Percentiles rank a stretch among this genome's conserved stretches.
Evolutionary conservation across 2,888 invertebrate species (phyloP).

Genomic region (Macaria notata): DNA sequence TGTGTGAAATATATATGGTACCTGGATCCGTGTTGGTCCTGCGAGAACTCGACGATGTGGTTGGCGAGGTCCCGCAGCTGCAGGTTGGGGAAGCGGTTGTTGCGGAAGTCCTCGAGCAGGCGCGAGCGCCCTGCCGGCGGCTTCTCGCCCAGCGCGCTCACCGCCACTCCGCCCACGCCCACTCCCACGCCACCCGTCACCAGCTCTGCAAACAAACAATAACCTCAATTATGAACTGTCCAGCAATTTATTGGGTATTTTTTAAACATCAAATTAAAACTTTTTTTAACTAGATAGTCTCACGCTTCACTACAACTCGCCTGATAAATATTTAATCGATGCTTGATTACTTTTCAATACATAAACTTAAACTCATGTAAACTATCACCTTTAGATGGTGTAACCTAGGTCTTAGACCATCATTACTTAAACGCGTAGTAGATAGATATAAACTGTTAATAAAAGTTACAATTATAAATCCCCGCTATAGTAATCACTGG

Average conservation of each 20-base stretch:
- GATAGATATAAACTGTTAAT: too few relatives aligned
- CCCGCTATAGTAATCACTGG: too few relatives aligned
- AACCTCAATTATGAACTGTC: slow-evolving; percentile 1
- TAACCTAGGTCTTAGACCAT: too few relatives aligned
- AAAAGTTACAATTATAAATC: too few relatives aligned
- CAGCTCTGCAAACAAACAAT: slow-evolving; percentile 53
- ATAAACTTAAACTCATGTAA: too few relatives aligned
- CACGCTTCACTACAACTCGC: not conserved
- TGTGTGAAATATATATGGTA: slow-evolving; percentile 25
- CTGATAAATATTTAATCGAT: too few relatives aligned
- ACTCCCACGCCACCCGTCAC: slow-evolving; percentile 65
- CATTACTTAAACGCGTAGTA: too few relatives aligned
- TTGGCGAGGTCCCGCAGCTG: slow-evolving; percentile 96
- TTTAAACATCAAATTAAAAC: too few relatives aligned
- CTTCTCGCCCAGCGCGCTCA: slow-evolving; percentile 69
- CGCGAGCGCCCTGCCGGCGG: slow-evolving; percentile 90
- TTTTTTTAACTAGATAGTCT: too few relatives aligned
- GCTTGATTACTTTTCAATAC: too few relatives aligned
- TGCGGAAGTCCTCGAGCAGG: slow-evolving; percentile 97
- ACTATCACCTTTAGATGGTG: too few relatives aligned
- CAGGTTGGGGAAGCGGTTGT: slow-evolving; percentile 93
- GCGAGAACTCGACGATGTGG: slow-evolving; percentile 99
- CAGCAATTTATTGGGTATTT: not conserved
- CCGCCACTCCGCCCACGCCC: slow-evolving; percentile 50
- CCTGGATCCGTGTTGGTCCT: slow-evolving; percentile 99